Conservation (phyloP, 1,140 invertebrate genomes). For the Nilaparvata lugens region DNA sequence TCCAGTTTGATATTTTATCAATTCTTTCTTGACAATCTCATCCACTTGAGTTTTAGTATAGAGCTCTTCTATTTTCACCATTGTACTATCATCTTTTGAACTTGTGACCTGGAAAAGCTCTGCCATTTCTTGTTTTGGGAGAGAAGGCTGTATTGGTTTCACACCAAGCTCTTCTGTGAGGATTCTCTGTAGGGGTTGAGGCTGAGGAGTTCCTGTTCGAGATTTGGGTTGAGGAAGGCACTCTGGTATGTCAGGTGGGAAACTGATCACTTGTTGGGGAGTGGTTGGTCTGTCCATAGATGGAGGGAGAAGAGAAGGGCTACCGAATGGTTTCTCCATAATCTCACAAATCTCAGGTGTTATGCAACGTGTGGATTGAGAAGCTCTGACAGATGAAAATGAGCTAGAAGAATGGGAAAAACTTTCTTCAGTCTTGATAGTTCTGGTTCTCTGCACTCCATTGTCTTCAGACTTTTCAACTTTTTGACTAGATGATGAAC, state of each 20-base stretch:
- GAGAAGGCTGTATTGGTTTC: not conserved
- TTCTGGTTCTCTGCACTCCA: constrained; percentile 7
- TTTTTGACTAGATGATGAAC: not conserved
- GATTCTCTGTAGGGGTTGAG: not conserved
- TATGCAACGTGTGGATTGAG: constrained; percentile 9
- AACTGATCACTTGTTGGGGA: constrained; percentile 21
- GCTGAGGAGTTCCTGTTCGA: constrained; percentile 12
- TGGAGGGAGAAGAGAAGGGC: constrained; percentile 18
- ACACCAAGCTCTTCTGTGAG: constrained; percentile 1
- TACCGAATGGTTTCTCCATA: constrained; percentile 17
- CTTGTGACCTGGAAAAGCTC: not conserved
- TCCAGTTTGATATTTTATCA: constrained; percentile 12
- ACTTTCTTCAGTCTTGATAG: constrained; percentile 10
- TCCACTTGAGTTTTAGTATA: constrained; percentile 22
- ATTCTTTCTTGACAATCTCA: constrained; percentile 19
- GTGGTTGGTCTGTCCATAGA: constrained; percentile 18
- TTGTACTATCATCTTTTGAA: not conserved
- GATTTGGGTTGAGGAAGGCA: not conserved
- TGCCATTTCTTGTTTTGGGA: not conserved
- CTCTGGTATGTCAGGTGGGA: constrained; percentile 24
- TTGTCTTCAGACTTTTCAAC: constrained; percentile 4
- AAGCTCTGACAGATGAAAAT: not conserved
- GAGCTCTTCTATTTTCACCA: not conserved
- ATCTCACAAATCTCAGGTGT: constrained; percentile 15
- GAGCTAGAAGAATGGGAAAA: constrained; percentile 2